Percentiles rank a stretch among this genome's conserved stretches.
phyloP scores from a whole-genome alignment of 2,888 invertebrate genomes.

The Eupsilia transversa region DNA sequence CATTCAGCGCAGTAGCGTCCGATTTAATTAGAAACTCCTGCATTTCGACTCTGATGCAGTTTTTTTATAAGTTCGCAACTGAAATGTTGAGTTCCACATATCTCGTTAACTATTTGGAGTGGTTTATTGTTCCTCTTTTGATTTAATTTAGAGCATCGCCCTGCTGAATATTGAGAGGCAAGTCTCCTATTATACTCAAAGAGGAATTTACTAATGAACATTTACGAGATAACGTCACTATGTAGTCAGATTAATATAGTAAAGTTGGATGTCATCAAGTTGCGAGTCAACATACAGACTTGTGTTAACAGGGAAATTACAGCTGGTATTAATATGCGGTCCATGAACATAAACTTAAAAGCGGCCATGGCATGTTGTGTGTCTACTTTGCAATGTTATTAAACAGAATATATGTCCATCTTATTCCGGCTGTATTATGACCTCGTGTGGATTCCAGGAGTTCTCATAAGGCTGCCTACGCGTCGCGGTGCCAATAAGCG shows the following conservation, averaged over 20 bases:
- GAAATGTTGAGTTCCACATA: conserved; percentile 45
- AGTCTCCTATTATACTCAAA: conserved; percentile 17
- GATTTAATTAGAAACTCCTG: conserved; percentile 77
- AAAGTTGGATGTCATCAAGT: conserved; percentile 47
- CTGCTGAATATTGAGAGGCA: conserved; percentile 30
- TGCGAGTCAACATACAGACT: conserved; percentile 32
- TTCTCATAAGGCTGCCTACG: conserved; percentile 63
- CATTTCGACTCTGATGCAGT: conserved; percentile 67
- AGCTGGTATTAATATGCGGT: conserved; percentile 55
- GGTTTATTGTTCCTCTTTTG: conserved; percentile 38
- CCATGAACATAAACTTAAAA: conserved; percentile 50
- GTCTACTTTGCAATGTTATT: conserved; percentile 59
- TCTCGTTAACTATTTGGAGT: conserved; percentile 31
- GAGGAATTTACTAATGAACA: conserved; percentile 39
- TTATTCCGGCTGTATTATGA: conserved; percentile 61
- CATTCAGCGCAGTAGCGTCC: conserved; percentile 75
- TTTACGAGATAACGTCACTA: conserved; percentile 38
- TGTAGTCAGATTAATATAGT: conserved; percentile 42
- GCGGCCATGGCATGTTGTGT: conserved; percentile 46
- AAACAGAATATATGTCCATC: conserved; percentile 53
- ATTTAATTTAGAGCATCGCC: conserved; percentile 38
- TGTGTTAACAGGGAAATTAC: conserved; percentile 59
- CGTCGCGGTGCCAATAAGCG: conserved; percentile 54
- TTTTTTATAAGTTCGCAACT: conserved; percentile 56
- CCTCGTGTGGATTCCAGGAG: conserved; percentile 59